Evolutionary conservation across 2,888 invertebrate genomes (phyloP).

Genomic region (Epirrhoe tristata): DNA sequence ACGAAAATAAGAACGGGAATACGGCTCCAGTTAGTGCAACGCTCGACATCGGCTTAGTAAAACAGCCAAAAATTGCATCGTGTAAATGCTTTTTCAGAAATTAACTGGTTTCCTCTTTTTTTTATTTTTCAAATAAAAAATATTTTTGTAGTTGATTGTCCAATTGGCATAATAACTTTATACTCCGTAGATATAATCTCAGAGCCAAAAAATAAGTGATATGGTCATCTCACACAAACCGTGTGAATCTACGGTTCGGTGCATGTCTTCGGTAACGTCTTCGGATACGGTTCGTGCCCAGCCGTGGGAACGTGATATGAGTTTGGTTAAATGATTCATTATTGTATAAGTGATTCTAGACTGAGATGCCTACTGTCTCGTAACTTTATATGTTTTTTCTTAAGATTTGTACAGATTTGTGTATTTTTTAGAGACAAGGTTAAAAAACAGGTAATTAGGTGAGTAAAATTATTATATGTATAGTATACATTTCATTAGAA

Average conservation of each 20-base stretch:
- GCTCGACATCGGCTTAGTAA: no score
- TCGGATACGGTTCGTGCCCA: constrained; percentile 60
- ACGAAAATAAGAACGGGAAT: no score
- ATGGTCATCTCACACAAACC: constrained; percentile 68
- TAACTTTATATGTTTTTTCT: neutral
- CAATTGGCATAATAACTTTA: constrained; percentile 24
- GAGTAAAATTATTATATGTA: no score
- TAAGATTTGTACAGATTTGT: neutral
- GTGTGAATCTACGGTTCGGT: constrained; percentile 74
- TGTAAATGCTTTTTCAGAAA: no score
- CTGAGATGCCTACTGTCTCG: neutral
- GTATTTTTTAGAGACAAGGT: no score
- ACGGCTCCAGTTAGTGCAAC: no score
- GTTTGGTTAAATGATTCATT: constrained; percentile 47
- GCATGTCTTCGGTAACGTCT: constrained; percentile 73
- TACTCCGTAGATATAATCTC: constrained; percentile 22
- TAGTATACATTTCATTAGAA: no score
- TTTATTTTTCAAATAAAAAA: neutral
- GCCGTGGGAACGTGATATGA: constrained; percentile 44
- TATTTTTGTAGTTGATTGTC: neutral
- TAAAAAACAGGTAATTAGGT: no score
- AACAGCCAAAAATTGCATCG: no score
- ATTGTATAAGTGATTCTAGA: constrained; percentile 30
- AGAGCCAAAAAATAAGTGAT: constrained; percentile 27
- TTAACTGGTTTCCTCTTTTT: neutral